Percentiles rank a stretch among this genome's conserved stretches.
These are phyloP conservation scores for Leptinotarsa undecemlineata DNA, from an alignment of 1,140 invertebrate genomes.

Conservation along the genomic window DNA sequence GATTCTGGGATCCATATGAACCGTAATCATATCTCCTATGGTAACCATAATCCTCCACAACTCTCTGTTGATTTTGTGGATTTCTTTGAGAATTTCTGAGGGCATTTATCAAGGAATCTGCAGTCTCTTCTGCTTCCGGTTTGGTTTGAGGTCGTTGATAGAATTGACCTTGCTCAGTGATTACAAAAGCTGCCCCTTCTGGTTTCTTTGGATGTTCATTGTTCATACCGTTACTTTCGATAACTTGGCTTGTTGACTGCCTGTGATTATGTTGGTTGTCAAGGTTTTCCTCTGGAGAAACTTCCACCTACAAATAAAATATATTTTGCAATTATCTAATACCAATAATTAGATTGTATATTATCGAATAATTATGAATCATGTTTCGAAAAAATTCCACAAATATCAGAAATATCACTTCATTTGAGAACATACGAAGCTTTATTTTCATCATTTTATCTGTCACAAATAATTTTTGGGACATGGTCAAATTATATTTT, in stretches of 20 bases:
- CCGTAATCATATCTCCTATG: not conserved
- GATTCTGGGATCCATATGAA: not conserved
- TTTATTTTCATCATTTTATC: too few relatives aligned
- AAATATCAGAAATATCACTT: too few relatives aligned
- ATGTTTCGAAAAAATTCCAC: too few relatives aligned
- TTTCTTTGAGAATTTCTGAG: not conserved
- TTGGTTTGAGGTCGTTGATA: not conserved
- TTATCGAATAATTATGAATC: not conserved
- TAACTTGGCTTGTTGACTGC: too few relatives aligned
- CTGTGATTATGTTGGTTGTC: not conserved
- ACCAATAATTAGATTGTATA: not conserved
- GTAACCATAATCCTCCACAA: not conserved
- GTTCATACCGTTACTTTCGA: not conserved
- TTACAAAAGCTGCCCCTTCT: not conserved
- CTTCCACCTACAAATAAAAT: too few relatives aligned
- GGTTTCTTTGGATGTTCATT: not conserved
- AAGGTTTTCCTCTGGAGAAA: not conserved
- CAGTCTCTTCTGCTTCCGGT: conserved; percentile 12
- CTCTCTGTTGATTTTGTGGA: not conserved
- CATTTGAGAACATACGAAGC: too few relatives aligned
- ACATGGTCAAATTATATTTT: too few relatives aligned
- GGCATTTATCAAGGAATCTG: conserved; percentile 18
- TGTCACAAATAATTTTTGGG: too few relatives aligned
- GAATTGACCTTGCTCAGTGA: conserved; percentile 9
- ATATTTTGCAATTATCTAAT: too few relatives aligned